phyloP scores from a whole-genome alignment of 2,888 invertebrate genomes.

The Orthosia gracilis region DNA sequence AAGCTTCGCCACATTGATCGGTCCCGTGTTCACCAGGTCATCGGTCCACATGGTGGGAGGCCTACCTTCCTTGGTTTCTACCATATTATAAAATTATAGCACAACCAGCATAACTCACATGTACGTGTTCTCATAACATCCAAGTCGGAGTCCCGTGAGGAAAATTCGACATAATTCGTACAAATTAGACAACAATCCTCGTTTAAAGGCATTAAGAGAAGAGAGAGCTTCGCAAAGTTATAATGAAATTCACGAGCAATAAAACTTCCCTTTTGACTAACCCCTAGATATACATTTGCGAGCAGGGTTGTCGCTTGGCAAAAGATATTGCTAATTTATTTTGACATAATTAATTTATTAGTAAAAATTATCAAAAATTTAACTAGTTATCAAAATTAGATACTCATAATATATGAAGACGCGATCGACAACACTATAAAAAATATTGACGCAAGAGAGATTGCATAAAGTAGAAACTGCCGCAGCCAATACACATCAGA shows the following conservation, averaged over 20 bases:
- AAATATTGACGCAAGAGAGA: background rate
- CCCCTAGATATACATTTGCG: conserved; percentile 87
- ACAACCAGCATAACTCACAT: conserved; percentile 16
- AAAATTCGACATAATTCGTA: conserved; percentile 84
- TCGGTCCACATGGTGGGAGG: no score
- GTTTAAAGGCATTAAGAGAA: conserved; percentile 87
- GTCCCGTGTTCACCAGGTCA: no score
- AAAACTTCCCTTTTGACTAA: conserved; percentile 90
- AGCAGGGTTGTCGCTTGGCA: conserved; percentile 77
- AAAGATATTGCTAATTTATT: conserved; percentile 35
- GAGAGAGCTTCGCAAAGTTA: conserved; percentile 86
- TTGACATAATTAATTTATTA: background rate
- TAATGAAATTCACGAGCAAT: conserved; percentile 91
- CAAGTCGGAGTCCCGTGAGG: conserved; percentile 72
- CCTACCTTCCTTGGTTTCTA: background rate
- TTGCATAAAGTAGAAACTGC: background rate
- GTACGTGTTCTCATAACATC: conserved; percentile 57
- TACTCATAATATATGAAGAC: background rate
- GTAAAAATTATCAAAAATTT: background rate
- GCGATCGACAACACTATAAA: no score
- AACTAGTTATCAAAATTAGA: background rate
- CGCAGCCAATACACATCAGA: conserved; percentile 9
- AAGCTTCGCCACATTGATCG: no score
- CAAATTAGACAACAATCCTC: conserved; percentile 90
- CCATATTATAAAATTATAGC: conserved; percentile 25